Evolutionary conservation across 2,888 invertebrate genomes (phyloP).

Genomic region (Empis livida): DNA sequence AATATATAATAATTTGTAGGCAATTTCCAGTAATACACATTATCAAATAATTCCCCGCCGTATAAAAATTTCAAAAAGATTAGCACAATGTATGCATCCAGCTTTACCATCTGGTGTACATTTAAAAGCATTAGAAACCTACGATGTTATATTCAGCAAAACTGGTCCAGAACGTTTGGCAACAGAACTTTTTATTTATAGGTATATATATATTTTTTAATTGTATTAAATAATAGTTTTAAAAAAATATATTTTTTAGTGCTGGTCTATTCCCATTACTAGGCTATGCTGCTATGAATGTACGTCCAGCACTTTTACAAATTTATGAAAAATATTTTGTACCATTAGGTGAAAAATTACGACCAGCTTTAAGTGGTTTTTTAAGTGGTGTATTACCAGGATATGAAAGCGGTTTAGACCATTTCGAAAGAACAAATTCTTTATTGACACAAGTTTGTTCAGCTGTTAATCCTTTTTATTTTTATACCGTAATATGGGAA

Average conservation of each 20-base stretch:
- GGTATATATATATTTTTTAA: constrained; percentile 34
- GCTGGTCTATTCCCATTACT: constrained; percentile 77
- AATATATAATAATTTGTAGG: constrained; percentile 38
- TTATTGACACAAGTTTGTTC: constrained; percentile 43
- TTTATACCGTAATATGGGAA: constrained; percentile 82
- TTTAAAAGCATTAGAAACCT: constrained; percentile 80
- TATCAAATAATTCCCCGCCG: constrained; percentile 76
- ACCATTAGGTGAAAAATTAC: constrained; percentile 51
- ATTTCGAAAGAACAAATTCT: constrained; percentile 53
- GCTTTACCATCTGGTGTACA: constrained; percentile 84
- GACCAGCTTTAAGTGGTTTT: constrained; percentile 76
- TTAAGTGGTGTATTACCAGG: constrained; percentile 79
- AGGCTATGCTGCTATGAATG: constrained; percentile 80
- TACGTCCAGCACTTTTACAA: constrained; percentile 63
- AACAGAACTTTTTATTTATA: constrained; percentile 72
- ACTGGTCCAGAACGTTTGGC: constrained; percentile 70
- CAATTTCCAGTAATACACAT: constrained; percentile 63
- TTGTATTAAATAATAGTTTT: not conserved
- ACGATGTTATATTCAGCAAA: constrained; percentile 79
- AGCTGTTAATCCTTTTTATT: constrained; percentile 62
- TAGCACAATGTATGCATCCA: constrained; percentile 90
- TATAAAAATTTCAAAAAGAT: constrained; percentile 76
- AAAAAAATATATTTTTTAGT: constrained; percentile 21
- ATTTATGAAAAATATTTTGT: constrained; percentile 84
- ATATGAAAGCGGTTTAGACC: constrained; percentile 72